Base-by-base conservation (phyloP, 2,113 vertebrate species). In the Takifugu bimaculatus region DNA sequence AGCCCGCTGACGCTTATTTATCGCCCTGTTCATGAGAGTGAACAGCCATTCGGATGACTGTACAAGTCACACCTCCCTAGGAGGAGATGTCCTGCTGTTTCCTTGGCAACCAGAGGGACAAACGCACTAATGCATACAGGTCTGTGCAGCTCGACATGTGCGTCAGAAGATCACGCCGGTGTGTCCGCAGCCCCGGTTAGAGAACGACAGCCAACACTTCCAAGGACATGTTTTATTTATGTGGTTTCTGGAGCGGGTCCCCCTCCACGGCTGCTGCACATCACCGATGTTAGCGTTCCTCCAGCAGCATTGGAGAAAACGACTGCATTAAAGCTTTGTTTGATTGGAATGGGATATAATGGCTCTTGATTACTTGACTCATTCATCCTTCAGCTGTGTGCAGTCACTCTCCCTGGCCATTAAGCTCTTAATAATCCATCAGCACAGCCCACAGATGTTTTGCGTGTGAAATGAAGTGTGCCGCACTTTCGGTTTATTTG, bases 1-100 rank as follows among this genome's bases (percentile, higher is more conserved):
- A 49, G 42, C 42, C 60, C 39, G 45, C 67, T 54, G 10, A 9
- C 29, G 11, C 9, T 20, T 32, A n/a, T 13, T 26, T 52, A 35
- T 57, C 6, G 4, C 11, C 4, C 7, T 50, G 63, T 49, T 54
- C 52, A 87, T 85, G 63, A 65, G 49, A 74, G 72, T 57, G 49
- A n/a, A 57, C 54, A 55, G 25, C 60, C 42, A 39, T 48, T 65
- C 48, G 43, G 51, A 51, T 83, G 47, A 71, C 55, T 52, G 26
- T 20, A 57, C 75, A 73, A 68, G 78, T 88, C 64, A 74, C 55
- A 70, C 78, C 85, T 14, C 75, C 88, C 43, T 89, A 89, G 78
- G 85, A 90, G 52, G 85, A 82, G 63, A 78, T 72, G 64, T 78
- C 52, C 57, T 89, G 58, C 78, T 83, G 39, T 94, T 94, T 87